Evolutionary conservation across 2,113 vertebrate species (phyloP), one percentile per base, ranked within the genome.

Genomic region (Grantiella picta): DNA sequence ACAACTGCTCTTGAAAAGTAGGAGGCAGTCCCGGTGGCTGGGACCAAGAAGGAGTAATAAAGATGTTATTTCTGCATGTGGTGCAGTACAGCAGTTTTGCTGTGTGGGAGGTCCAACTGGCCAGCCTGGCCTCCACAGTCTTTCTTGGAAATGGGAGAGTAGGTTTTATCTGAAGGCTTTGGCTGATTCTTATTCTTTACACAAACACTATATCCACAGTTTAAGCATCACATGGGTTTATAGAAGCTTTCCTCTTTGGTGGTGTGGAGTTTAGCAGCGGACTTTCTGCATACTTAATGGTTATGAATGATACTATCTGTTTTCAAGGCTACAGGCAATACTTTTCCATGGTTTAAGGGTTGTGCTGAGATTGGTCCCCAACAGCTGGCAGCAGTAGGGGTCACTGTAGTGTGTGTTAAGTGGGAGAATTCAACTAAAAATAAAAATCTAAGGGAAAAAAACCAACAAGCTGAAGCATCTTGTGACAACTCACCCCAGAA

Each of bases 401-500:
- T 94, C 94, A 94, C 73, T 90, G 56, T 65, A 81, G 56, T 1
- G 3, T 61, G 19, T 9, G 22, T 66, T 82, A 93, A 82, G 21
- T 40, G 33, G 35, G 22, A 95, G 40, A 88, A 90, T 60, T 91
- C 44, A 90, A 71, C 49, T 56, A 54, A 88, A 94, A 95, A 88
- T 86, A 95, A 94, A 95, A 91, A 35, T 10, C 25, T 42, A 69
- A 57, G n/a, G 22, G 15, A 19, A 77, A 92, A 78, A 76, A 64
- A 1, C 0, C 33, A 87, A 52, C 21, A 77, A 80, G 44, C 75
- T 75, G 72, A 83, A 93, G 66, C 76, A 86, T 60, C 93, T 91
- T 86, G 71, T 90, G 85, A 94, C 82, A 92, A 44, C 27, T 95
- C 68, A 77, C 68, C 63, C 85, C 75, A 88, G 80, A 93, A 92